Evolutionary conservation across 2,888 invertebrate species (phyloP), one percentile per base, ranked within the genome.

Genomic region (Pristionchus maxplancki): DNA sequence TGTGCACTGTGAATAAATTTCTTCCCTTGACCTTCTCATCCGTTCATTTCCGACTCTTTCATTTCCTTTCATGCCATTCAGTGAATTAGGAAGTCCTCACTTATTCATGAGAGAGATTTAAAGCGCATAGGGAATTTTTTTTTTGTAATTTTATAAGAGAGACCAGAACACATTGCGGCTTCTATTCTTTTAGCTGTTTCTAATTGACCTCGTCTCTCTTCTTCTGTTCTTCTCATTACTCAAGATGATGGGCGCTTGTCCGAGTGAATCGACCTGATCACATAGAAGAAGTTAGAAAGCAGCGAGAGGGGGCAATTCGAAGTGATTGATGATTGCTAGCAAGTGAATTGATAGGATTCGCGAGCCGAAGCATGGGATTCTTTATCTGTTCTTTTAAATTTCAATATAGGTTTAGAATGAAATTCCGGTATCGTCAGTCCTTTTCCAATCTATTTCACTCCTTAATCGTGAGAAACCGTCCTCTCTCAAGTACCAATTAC

Each of bases 251-350:
- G 74, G 74, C 74, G 40, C 31, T 28, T 67, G 64, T 34, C 64
- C 9, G 64, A 67, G 64, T 31, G 13, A 67, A 67, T 67, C 40
- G 40, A 74, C 15, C 40, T 37, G 37, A 24, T 78, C 78, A 40
- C 78, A 48, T 78, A 40, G 78, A 48, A 78, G n/a, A 78, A 74
- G 48, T 44, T 78, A 6, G 44, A n/a, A 40, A 44, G 44, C 20
- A 48, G 44, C 44, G 44, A 78, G n/a, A 24, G 28, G 78, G 78
- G 78, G 78, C 48, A 78, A 78, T 78, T 78, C 11, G 78, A 9
- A 28, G 78, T 78, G 78, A 78, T 78, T 78, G 78, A 78, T 78
- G 78, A 44, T 78, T 78, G 78, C 28, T 48, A 44, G 78, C 78
- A 78, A 17, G 78, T 78, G 78, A 78, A 78, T 13, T 44, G 78